Percentiles rank a stretch among this genome's conserved stretches.
Conservation (phyloP, 2,797 vertebrate species). For the Cyprinodon diabolis region DNA sequence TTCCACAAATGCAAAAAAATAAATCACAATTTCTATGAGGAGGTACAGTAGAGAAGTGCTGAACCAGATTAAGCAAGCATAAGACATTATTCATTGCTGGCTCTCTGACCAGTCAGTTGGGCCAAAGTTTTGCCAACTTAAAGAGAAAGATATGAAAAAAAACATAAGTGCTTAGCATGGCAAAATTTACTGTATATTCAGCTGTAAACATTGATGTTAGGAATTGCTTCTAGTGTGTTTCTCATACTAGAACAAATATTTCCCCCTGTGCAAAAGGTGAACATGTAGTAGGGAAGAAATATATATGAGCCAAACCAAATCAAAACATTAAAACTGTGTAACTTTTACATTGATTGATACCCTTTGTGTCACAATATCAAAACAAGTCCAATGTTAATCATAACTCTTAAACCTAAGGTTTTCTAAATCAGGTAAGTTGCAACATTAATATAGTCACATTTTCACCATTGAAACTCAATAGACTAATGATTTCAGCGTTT, state of each 20-base stretch:
- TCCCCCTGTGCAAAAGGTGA: background rate
- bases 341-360: too few relatives aligned
- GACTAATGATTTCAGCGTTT: too few relatives aligned
- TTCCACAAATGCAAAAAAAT: background rate
- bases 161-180: conserved; percentile 23
- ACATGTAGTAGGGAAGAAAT: background rate
- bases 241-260: background rate
- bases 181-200: conserved; percentile 10
- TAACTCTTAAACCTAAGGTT: too few relatives aligned
- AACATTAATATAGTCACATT: too few relatives aligned
- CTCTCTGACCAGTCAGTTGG: conserved; percentile 24
- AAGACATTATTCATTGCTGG: conserved; percentile 18
- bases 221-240: conserved; percentile 9
- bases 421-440: too few relatives aligned
- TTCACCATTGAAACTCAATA: too few relatives aligned
- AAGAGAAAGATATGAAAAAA: conserved; percentile 1
- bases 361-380: too few relatives aligned
- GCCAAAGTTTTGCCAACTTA: conserved; percentile 8
- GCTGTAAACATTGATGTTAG: conserved; percentile 1
- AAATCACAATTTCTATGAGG: background rate
- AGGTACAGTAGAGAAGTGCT: conserved; percentile 5
- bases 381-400: too few relatives aligned
- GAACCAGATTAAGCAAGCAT: conserved; percentile 23
- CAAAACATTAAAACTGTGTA: background rate
- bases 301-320: background rate